phyloP scores from a whole-genome alignment of 2,888 invertebrate genomes.

The Lumbricus terrestris region DNA sequence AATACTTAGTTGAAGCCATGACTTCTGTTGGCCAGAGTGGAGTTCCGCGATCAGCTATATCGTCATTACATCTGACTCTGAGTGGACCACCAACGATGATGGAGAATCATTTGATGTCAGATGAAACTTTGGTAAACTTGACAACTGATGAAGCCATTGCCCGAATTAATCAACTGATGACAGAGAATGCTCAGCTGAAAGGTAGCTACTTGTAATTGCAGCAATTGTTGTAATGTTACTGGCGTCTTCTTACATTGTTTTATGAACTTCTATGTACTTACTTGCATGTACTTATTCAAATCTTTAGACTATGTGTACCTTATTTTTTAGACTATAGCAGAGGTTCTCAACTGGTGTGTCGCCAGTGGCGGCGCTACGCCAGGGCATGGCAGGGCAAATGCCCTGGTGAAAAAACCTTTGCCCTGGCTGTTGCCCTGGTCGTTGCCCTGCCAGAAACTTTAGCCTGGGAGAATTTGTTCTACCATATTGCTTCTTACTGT shows the following conservation, averaged over 20 bases:
- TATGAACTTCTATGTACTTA: not conserved
- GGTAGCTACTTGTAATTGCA: not conserved
- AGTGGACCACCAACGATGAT: conserved; percentile 3
- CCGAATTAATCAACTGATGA: not conserved
- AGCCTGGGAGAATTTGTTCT: too few relatives aligned
- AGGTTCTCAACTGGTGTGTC: too few relatives aligned
- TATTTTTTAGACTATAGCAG: too few relatives aligned
- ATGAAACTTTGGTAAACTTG: not conserved
- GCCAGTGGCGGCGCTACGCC: too few relatives aligned
- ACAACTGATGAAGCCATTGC: not conserved
- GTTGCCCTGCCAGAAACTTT: too few relatives aligned
- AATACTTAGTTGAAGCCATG: not conserved
- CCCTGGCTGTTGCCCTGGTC: too few relatives aligned
- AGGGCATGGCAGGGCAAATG: too few relatives aligned
- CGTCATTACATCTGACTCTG: not conserved
- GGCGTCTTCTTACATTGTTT: not conserved
- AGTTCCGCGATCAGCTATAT: not conserved
- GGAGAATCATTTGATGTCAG: not conserved
- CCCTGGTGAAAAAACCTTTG: too few relatives aligned
- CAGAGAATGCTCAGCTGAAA: not conserved
- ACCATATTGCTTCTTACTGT: too few relatives aligned
- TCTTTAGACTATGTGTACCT: too few relatives aligned
- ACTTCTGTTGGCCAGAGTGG: not conserved
- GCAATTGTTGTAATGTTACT: not conserved
- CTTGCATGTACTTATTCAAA: too few relatives aligned